Evolutionary conservation across 2,797 vertebrate genomes (phyloP), one percentile per base, ranked within the genome.

Genomic region (Lagorchestes hirsutus): DNA sequence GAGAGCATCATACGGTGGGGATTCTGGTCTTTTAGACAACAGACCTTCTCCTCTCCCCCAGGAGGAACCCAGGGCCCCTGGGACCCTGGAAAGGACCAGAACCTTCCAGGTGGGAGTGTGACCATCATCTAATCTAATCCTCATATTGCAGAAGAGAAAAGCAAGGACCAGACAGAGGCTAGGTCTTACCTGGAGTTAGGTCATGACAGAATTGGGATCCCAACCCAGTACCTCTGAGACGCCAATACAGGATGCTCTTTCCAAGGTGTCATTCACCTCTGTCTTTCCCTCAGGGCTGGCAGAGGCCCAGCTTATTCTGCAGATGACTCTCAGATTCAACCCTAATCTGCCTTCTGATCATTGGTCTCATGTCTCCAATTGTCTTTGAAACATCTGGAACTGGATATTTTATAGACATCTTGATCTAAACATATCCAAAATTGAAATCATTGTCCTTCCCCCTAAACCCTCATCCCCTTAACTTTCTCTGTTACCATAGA

Each of bases 141-240:
- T 96, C 22, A 28, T 93, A 92, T 93, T 40, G 57, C 46, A 95
- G 59, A 95, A 27, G 93, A 95, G 82, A 50, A 93, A 54, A 96
- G 90, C 14, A 92, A 91, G 59, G 34, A 67, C 67, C n/a, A 95
- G 90, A 34, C 46, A 92, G 46, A 92, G 90, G n/a, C 90, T 55
- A 87, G 93, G 50, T 40, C 40, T 93, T 34, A n/a, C 9, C 34
- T 40, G 29, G 59, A 92, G 90, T 92, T 90, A 90, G 90, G 50
- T 93, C 54, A 10, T 54, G 67, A 50, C 52, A 55, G 40, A 94
- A 24, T n/a, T 94, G 50, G 52, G 92, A n/a, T 92, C 93, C 90
- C 58, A 58, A n/a, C 18, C 31, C 9, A 55, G 52, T 6, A 52
- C 40, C 62, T 58, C 28, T 87, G 40, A 50, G 67, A 82, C 0